These are phyloP conservation scores for Nebria ingens DNA, from an alignment of 1,140 invertebrate genomes.

Conservation along the genomic window DNA sequence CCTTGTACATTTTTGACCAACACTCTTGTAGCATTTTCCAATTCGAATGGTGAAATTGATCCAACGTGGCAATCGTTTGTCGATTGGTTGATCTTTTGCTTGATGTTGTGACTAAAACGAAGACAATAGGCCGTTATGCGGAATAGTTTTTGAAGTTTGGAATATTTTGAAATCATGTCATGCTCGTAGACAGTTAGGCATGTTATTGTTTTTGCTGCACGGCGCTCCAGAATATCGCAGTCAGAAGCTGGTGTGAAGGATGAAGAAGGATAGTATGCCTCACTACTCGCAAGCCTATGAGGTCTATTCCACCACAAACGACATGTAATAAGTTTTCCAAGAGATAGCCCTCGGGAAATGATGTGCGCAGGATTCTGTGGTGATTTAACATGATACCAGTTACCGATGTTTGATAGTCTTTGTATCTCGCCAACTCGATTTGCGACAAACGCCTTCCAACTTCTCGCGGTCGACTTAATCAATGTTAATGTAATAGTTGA, in stretches of 20 bases:
- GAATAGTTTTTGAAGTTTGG: not conserved
- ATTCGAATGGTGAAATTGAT: not conserved
- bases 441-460: slow-evolving; percentile 20
- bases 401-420: slow-evolving; percentile 10
- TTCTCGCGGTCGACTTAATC: slow-evolving; percentile 15
- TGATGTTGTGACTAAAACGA: not conserved
- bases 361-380: slow-evolving; percentile 29
- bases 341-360: slow-evolving; percentile 23
- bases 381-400: slow-evolving; percentile 27
- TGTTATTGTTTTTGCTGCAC: not conserved
- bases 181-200: not conserved
- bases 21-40: not conserved
- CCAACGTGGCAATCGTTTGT: slow-evolving; percentile 7
- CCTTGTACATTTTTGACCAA: not conserved
- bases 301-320: slow-evolving; percentile 32
- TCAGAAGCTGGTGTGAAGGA: not conserved
- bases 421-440: slow-evolving; percentile 27
- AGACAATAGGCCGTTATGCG: not conserved
- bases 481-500: slow-evolving; percentile 19
- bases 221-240: not conserved
- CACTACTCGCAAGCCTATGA: slow-evolving; percentile 12
- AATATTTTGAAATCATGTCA: not conserved
- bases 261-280: not conserved
- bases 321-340: slow-evolving; percentile 19
- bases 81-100: slow-evolving; percentile 10